Evolutionary conservation across 2,113 vertebrate genomes (phyloP).

Genomic region (Peromyscus leucopus): DNA sequence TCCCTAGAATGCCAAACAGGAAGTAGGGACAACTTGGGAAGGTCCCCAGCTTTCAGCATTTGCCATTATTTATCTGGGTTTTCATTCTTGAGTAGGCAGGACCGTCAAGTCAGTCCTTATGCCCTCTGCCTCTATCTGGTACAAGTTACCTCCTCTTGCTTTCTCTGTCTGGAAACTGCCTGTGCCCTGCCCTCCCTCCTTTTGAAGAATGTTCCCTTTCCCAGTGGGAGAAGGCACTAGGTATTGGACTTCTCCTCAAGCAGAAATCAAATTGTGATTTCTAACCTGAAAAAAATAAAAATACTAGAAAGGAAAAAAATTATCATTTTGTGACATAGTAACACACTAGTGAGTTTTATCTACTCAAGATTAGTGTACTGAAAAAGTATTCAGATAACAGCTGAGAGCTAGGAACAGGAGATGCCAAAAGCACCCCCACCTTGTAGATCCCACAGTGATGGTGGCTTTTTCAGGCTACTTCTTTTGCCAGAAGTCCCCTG

Average conservation of each 20-base stretch:
- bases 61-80: background rate
- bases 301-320: background rate
- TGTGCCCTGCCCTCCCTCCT: background rate
- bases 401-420: constrained; percentile 62
- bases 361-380: constrained; percentile 73
- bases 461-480: constrained; percentile 59
- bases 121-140: background rate
- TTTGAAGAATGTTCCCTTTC: background rate
- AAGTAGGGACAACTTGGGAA: background rate
- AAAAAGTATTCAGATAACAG: constrained; percentile 16
- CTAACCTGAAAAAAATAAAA: background rate
- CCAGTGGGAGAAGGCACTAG: background rate
- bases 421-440: constrained; percentile 44
- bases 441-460: constrained; percentile 30
- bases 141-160: background rate
- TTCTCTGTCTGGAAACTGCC: background rate
- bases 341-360: constrained; percentile 74
- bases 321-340: constrained; percentile 61
- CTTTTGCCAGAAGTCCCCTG: constrained; percentile 58
- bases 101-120: constrained; percentile 10
- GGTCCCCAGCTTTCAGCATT: background rate
- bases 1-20: background rate
- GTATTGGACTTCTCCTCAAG: background rate
- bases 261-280: constrained; percentile 56
- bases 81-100: background rate